Evolutionary conservation across 1,140 invertebrate genomes (phyloP), one percentile per base, ranked within the genome.

Genomic region (Ephestia elutella): DNA sequence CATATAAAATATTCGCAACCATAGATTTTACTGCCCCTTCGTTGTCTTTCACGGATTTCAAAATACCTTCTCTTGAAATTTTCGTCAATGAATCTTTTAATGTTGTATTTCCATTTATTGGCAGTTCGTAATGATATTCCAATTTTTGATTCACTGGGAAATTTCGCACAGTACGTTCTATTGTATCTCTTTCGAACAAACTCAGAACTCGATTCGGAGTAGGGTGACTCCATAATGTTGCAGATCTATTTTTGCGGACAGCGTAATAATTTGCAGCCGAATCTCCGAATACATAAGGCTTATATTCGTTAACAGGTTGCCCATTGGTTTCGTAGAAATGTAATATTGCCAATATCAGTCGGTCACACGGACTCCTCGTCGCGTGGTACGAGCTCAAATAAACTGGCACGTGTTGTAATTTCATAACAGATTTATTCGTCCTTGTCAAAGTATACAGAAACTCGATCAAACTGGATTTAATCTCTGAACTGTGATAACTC

Each of bases 261-360:
- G 93, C 92, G 68, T 96, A 96, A 79, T 95, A 92, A 30, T 91
- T 92, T 10, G 93, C 92, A 0, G 95, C 95, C 13, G 92, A 91
- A 73, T 92, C 91, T 5, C 95, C 95, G 92, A 94, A 96, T 0
- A 96, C 85, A 70, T 93, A 96, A 11, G 95, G 95, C 63, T 92
- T 92, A 69, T 92, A 95, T 82, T 93, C 89, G 49, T 90, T 88
- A 11, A 95, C 88, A 60, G 91, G 91, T 35, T 92, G 82, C 13
- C 90, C 89, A 54, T 90, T 88, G 30, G 73, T 79, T 78, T 94
- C 93, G 68, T 94, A 94, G 62, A 90, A 88, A 21, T 91, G 86
- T 30, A 94, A 73, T 65, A 94, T 90, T 18, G 89, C 84, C 55
- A 94, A 80, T 50, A 93, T 90, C 18, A 91, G 77, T 62, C 92